These are phyloP conservation scores for Numenius phaeopus DNA, from an alignment of 2,797 vertebrate genomes.

Conservation along the genomic window DNA sequence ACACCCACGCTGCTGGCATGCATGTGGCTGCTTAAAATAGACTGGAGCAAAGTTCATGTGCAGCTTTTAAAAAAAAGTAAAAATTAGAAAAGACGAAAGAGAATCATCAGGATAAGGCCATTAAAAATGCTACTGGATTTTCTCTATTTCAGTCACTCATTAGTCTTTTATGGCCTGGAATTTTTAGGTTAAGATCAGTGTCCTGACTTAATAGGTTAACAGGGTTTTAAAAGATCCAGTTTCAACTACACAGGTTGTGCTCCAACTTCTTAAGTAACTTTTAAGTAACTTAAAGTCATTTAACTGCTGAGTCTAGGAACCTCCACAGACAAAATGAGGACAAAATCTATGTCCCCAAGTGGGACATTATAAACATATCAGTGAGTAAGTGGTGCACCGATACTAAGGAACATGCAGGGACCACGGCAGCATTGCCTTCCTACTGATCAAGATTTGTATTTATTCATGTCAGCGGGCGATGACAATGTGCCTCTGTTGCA, in stretches of 20 bases:
- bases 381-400: neutral
- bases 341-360: neutral
- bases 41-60: neutral
- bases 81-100: neutral
- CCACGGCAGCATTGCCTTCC: neutral
- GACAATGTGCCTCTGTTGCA: neutral
- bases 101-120: neutral
- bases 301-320: neutral
- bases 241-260: neutral
- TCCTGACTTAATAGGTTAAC: neutral
- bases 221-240: neutral
- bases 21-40: neutral
- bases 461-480: accelerated
- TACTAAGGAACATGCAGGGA: neutral
- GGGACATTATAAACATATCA: neutral
- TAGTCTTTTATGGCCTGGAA: neutral
- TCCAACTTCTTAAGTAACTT: neutral
- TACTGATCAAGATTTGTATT: neutral
- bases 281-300: neutral
- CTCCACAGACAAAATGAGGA: neutral
- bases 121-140: neutral
- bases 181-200: neutral
- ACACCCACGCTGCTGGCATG: neutral
- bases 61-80: neutral
- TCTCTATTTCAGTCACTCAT: neutral